Percentiles rank a stretch among this genome's conserved stretches.
Conservation (phyloP, 2,888 invertebrate genomes). For the Brachylomia viminalis region DNA sequence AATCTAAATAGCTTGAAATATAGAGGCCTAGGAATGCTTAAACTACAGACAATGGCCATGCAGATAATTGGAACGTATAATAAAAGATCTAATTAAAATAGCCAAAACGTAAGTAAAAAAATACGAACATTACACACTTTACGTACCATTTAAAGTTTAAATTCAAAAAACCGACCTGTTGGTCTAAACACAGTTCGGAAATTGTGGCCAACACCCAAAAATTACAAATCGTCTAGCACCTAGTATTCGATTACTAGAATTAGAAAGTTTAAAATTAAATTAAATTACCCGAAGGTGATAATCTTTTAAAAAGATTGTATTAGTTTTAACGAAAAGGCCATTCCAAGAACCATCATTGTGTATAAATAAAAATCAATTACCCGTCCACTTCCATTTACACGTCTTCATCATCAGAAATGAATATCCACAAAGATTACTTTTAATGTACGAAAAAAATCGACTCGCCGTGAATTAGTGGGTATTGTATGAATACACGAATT, state of each 20-base stretch:
- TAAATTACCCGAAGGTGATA: not conserved
- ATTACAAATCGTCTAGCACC: too few relatives aligned
- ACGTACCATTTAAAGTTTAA: not conserved
- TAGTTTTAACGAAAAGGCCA: not conserved
- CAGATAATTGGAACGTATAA: too few relatives aligned
- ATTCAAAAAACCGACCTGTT: not conserved
- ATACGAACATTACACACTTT: too few relatives aligned
- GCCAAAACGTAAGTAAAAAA: too few relatives aligned
- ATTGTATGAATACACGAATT: conserved; percentile 74
- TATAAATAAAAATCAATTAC: conserved; percentile 31
- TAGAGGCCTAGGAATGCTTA: too few relatives aligned
- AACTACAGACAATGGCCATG: too few relatives aligned
- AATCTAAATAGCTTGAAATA: too few relatives aligned
- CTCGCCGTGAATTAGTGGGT: conserved; percentile 64
- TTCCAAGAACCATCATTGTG: not conserved
- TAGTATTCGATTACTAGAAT: not conserved
- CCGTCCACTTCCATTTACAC: conserved; percentile 6
- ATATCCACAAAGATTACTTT: conserved; percentile 8
- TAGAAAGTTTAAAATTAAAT: not conserved
- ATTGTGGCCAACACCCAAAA: not conserved
- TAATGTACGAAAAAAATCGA: conserved; percentile 31
- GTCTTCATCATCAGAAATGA: conserved; percentile 18
- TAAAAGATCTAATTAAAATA: too few relatives aligned
- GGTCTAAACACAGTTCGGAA: not conserved
- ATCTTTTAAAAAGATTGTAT: not conserved